These are phyloP conservation scores for Porites cylindrica DNA, from an alignment of 92 coral and sea anemone species.

Conservation along the genomic window DNA sequence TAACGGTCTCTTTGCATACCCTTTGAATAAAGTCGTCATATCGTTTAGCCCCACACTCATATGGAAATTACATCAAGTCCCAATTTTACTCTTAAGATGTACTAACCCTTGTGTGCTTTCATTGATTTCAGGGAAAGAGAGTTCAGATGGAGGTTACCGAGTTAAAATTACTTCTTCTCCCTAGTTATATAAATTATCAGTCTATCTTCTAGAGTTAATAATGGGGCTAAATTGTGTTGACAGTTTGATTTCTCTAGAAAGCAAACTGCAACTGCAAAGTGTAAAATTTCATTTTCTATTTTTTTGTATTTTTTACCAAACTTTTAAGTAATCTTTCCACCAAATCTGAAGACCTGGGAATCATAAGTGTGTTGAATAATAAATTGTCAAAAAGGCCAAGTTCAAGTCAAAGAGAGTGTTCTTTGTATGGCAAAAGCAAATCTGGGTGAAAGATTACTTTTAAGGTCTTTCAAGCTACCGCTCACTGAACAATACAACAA, in stretches of 20 bases:
- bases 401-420: too few species aligned
- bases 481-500: not conserved
- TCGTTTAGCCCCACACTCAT: conserved; percentile 17
- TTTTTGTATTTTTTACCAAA: not conserved
- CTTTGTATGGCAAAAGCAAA: not conserved
- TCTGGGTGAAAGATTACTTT: conserved; percentile 25
- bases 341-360: not conserved
- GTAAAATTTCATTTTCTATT: not conserved
- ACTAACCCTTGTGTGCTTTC: too few species aligned
- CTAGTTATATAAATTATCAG: not conserved
- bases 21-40: conserved; percentile 37
- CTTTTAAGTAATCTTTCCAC: conserved; percentile 12
- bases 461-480: not conserved
- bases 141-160: not conserved
- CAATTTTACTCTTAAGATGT: too few species aligned
- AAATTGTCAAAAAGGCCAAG: too few species aligned
- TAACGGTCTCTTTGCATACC: not conserved
- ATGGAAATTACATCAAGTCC: too few species aligned
- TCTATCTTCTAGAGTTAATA: not conserved
- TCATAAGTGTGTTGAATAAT: not conserved
- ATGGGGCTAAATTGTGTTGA: conserved; percentile 9
- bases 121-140: too few species aligned
- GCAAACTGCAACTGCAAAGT: conserved; percentile 20
- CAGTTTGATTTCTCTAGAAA: not conserved
- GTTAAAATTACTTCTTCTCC: not conserved